Evolutionary conservation across 2,888 invertebrate species (phyloP).

Genomic region (Trimorus sp.): DNA sequence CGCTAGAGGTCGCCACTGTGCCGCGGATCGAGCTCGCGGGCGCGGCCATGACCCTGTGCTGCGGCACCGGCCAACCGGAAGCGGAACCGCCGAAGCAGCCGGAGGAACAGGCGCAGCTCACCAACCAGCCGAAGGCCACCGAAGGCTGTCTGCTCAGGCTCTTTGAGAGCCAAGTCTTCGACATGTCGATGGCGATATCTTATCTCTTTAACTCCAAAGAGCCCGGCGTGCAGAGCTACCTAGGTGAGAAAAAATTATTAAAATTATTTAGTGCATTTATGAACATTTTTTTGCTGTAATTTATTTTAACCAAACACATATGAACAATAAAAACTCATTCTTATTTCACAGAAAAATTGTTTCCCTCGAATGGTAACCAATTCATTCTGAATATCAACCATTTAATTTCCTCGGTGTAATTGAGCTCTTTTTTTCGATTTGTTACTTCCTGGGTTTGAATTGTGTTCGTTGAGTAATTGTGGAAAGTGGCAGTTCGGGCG

Average conservation of each 20-base stretch:
- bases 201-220: constrained; percentile 99
- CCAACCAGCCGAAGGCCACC: constrained; percentile 79
- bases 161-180: constrained; percentile 98
- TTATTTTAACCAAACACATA: too few relatives aligned
- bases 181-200: constrained; percentile 99
- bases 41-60: constrained; percentile 79
- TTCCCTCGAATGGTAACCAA: too few relatives aligned
- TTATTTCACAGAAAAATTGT: too few relatives aligned
- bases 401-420: too few relatives aligned
- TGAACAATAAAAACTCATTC: too few relatives aligned
- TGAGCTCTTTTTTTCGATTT: too few relatives aligned
- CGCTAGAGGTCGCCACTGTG: constrained; percentile 70
- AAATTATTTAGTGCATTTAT: too few relatives aligned
- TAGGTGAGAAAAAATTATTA: constrained; percentile 88
- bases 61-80: constrained; percentile 77
- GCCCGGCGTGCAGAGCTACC: constrained; percentile 97
- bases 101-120: constrained; percentile 80
- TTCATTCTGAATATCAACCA: too few relatives aligned
- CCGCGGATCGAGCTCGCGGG: constrained; percentile 76
- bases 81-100: constrained; percentile 70
- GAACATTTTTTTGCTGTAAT: too few relatives aligned
- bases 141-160: constrained; percentile 91
- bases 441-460: too few relatives aligned
- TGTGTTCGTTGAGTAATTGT: too few relatives aligned
- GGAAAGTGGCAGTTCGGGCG: too few relatives aligned